These are phyloP conservation scores for Neosilurus hyrtlii DNA, from an alignment of 2,797 vertebrate species.

Conservation along the genomic window DNA sequence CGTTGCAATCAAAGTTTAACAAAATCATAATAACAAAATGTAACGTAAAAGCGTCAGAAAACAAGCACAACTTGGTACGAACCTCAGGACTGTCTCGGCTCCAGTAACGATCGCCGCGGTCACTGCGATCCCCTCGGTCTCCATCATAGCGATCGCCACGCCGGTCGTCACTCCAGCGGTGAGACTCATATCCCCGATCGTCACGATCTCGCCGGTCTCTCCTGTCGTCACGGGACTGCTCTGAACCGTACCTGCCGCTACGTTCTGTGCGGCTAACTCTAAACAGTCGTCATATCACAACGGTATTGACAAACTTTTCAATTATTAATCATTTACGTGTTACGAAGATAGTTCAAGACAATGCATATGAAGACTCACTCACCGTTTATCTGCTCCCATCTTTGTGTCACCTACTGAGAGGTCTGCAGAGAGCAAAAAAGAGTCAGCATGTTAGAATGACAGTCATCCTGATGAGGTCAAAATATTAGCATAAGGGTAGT, in stretches of 20 bases:
- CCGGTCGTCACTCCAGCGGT: constrained; percentile 87
- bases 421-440: constrained; percentile 7
- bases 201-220: constrained; percentile 83
- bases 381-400: constrained; percentile 81
- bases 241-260: constrained; percentile 92
- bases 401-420: constrained; percentile 39
- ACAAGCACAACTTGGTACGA: neutral
- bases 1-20: no score
- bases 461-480: neutral
- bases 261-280: constrained; percentile 94
- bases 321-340: neutral
- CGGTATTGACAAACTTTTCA: neutral
- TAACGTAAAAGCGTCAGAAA: neutral
- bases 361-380: constrained; percentile 44
- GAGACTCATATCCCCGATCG: constrained; percentile 84
- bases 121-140: constrained; percentile 56
- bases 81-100: constrained; percentile 89
- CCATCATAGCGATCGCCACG: constrained; percentile 86
- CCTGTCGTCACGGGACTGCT: constrained; percentile 86
- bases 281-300: neutral
- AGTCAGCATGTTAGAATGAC: neutral
- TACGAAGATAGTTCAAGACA: neutral
- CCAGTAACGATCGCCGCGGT: constrained; percentile 72
- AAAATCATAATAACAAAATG: no score
- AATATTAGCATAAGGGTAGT: neutral